These are phyloP conservation scores for Diuraphis noxia DNA, from an alignment of 1,140 invertebrate species.

Conservation along the genomic window DNA sequence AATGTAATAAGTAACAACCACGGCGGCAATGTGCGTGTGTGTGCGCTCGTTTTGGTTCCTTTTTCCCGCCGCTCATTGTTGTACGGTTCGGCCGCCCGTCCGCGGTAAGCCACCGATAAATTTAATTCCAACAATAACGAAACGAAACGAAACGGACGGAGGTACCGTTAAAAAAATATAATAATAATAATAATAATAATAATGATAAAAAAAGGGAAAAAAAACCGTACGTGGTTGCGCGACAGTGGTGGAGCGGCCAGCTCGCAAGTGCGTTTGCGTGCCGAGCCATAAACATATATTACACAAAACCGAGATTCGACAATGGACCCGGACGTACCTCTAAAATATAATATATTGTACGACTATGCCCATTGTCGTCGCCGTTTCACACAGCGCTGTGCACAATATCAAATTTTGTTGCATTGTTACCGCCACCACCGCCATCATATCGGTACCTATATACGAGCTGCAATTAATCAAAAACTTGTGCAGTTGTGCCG, in stretches of 20 bases:
- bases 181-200: neutral
- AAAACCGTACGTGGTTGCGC: neutral
- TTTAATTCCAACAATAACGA: conserved; percentile 47
- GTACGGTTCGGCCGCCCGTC: neutral
- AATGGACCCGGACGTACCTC: neutral
- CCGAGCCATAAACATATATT: neutral
- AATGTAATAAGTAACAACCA: neutral
- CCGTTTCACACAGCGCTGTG: neutral
- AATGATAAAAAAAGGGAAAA: neutral
- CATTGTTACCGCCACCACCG: neutral
- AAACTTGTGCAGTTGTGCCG: neutral
- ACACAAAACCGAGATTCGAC: conserved; percentile 14
- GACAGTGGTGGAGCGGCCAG: neutral
- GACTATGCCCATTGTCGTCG: neutral
- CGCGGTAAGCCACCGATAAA: conserved; percentile 40
- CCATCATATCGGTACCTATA: neutral
- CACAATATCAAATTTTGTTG: neutral
- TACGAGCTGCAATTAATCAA: neutral
- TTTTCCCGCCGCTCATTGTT: neutral
- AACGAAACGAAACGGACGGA: conserved; percentile 20
- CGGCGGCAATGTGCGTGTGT: neutral
- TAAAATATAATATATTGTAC: neutral
- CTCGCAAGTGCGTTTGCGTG: neutral
- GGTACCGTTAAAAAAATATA: conserved; percentile 22
- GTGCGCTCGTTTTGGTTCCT: neutral